Evolutionary conservation across 2,797 vertebrate species (phyloP).

Genomic region (Sebastes elongatus): DNA sequence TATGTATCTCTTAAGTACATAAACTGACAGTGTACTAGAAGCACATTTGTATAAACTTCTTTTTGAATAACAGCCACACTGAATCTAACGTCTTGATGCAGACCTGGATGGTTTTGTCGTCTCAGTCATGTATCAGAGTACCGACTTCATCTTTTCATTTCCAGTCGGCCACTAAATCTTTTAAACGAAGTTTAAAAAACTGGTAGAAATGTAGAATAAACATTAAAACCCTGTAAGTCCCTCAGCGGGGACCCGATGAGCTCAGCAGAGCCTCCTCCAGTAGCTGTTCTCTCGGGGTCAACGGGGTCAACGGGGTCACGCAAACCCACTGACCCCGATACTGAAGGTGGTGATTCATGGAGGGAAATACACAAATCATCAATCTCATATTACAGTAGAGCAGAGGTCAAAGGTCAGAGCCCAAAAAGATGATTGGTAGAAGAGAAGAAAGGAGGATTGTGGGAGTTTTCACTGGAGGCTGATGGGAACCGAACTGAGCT

Average conservation of each 20-base stretch:
- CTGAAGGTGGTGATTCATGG: too few relatives aligned
- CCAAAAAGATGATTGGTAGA: not conserved
- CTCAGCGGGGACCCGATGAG: not conserved
- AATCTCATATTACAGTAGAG: not conserved
- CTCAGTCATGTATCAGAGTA: too few relatives aligned
- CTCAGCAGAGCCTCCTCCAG: not conserved
- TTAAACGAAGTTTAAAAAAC: not conserved
- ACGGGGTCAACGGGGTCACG: not conserved
- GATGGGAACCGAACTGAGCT: slow-evolving; percentile 3
- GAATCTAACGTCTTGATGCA: not conserved
- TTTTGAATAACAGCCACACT: not conserved
- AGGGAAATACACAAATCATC: not conserved
- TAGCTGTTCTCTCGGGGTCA: not conserved
- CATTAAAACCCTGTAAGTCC: not conserved
- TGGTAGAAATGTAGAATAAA: not conserved
- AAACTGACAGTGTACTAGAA: too few relatives aligned
- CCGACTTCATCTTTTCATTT: not conserved
- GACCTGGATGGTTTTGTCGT: not conserved
- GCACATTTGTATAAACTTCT: too few relatives aligned
- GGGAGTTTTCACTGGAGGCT: not conserved
- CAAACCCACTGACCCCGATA: not conserved
- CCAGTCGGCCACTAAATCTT: not conserved
- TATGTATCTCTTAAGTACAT: too few relatives aligned
- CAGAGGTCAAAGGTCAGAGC: slow-evolving; percentile 6
- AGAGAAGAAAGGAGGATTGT: not conserved